Percentiles rank a stretch among this genome's conserved stretches.
Evolutionary conservation across 2,888 invertebrate genomes (phyloP).

Genomic region (Conomelus anceps): DNA sequence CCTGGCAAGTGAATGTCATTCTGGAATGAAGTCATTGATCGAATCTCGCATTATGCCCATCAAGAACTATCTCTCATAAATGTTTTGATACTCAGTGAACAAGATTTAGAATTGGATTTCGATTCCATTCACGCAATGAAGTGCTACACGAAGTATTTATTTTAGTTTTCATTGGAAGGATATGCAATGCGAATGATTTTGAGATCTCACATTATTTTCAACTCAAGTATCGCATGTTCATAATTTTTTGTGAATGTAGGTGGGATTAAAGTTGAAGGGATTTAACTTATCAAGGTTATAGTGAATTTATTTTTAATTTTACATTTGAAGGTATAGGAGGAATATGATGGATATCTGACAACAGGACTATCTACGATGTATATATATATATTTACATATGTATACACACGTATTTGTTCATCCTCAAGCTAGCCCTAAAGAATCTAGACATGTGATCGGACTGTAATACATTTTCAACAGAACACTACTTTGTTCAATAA

Average conservation of each 20-base stretch:
- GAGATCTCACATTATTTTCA: background rate
- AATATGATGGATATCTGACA: too few relatives aligned
- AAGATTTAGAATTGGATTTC: background rate
- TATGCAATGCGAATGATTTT: background rate
- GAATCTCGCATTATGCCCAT: background rate
- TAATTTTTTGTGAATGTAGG: too few relatives aligned
- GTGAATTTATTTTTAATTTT: too few relatives aligned
- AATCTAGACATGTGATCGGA: too few relatives aligned
- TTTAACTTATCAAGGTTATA: too few relatives aligned
- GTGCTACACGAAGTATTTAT: background rate
- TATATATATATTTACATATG: too few relatives aligned
- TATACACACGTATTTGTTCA: too few relatives aligned
- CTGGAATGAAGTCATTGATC: background rate
- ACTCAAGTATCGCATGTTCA: background rate
- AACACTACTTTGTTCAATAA: background rate
- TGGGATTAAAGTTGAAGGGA: too few relatives aligned
- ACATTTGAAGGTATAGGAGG: too few relatives aligned
- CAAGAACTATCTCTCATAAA: background rate
- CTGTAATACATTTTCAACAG: too few relatives aligned
- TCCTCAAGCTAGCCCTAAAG: too few relatives aligned
- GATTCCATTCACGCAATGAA: background rate
- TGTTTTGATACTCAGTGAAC: background rate
- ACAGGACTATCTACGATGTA: too few relatives aligned
- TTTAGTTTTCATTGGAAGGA: background rate
- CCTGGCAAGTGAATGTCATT: background rate